These are phyloP conservation scores for Cheilosia scutellata DNA, from an alignment of 2,888 invertebrate species.

Conservation along the genomic window DNA sequence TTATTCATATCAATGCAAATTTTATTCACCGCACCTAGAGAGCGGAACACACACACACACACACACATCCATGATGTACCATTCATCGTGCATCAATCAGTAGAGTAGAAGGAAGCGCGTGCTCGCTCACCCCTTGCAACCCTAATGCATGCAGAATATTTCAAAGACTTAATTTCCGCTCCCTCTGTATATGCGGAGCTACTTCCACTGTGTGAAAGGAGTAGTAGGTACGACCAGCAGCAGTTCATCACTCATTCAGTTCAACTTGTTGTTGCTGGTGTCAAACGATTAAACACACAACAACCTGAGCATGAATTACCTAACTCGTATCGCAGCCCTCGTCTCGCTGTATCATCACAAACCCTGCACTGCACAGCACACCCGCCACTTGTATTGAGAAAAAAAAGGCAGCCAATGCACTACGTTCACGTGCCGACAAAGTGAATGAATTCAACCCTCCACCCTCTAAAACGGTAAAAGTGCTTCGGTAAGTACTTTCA, in stretches of 20 bases:
- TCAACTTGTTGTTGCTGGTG: conserved; percentile 73
- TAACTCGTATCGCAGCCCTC: conserved; percentile 58
- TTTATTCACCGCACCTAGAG: conserved; percentile 72
- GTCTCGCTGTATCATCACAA: conserved; percentile 34
- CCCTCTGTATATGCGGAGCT: conserved; percentile 9
- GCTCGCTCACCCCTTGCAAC: not conserved
- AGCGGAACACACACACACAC: conserved; percentile 1
- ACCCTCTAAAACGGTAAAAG: conserved; percentile 59
- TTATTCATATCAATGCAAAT: conserved; percentile 76
- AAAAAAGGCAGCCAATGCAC: conserved; percentile 55
- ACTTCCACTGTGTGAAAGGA: conserved; percentile 30
- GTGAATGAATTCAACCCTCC: conserved; percentile 64
- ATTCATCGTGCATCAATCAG: conserved; percentile 25
- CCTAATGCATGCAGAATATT: conserved; percentile 67
- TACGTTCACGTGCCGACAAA: conserved; percentile 61
- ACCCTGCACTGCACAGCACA: conserved; percentile 2
- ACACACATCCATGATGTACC: not conserved
- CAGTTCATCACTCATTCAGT: conserved; percentile 73
- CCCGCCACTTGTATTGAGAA: conserved; percentile 26
- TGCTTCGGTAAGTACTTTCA: conserved; percentile 69
- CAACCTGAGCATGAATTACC: conserved; percentile 72
- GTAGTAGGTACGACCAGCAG: conserved; percentile 18
- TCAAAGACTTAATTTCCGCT: conserved; percentile 76
- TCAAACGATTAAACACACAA: conserved; percentile 76
- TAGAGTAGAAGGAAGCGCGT: not conserved